A percentile compares a stretch with the other conserved stretches of the same genome.
Evolutionary conservation across 2,113 vertebrate genomes (phyloP).

Genomic region (Sprattus sprattus): DNA sequence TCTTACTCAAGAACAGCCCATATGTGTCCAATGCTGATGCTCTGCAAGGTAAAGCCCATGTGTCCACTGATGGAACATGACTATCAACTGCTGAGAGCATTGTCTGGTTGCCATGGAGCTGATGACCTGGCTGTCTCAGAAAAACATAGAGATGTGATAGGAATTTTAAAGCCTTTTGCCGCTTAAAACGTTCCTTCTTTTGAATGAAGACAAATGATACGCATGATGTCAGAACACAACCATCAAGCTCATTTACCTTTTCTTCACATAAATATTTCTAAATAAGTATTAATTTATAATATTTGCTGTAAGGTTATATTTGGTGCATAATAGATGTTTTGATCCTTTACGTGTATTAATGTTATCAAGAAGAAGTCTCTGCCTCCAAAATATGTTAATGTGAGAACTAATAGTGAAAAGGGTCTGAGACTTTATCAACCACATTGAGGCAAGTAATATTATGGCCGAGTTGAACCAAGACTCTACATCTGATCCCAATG

Average conservation of each 20-base stretch:
- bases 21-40: not conserved
- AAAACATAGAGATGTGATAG: not conserved
- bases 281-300: not conserved
- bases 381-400: too few relatives aligned
- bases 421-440: too few relatives aligned
- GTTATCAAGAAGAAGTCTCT: too few relatives aligned
- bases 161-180: not conserved
- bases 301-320: not conserved
- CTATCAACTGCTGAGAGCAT: not conserved
- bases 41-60: not conserved
- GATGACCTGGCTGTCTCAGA: conserved; percentile 58
- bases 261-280: not conserved
- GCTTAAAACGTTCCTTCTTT: not conserved
- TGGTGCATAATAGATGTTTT: not conserved
- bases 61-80: conserved; percentile 8
- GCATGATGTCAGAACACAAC: not conserved
- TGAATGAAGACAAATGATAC: not conserved
- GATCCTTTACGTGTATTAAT: too few relatives aligned
- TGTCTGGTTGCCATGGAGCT: conserved; percentile 63
- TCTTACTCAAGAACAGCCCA: not conserved
- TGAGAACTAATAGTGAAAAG: too few relatives aligned
- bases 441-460: too few relatives aligned
- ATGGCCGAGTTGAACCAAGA: too few relatives aligned
- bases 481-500: too few relatives aligned
- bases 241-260: not conserved